Evolutionary conservation across 2,797 vertebrate species (phyloP).

Genomic region (Ammospiza maritima): DNA sequence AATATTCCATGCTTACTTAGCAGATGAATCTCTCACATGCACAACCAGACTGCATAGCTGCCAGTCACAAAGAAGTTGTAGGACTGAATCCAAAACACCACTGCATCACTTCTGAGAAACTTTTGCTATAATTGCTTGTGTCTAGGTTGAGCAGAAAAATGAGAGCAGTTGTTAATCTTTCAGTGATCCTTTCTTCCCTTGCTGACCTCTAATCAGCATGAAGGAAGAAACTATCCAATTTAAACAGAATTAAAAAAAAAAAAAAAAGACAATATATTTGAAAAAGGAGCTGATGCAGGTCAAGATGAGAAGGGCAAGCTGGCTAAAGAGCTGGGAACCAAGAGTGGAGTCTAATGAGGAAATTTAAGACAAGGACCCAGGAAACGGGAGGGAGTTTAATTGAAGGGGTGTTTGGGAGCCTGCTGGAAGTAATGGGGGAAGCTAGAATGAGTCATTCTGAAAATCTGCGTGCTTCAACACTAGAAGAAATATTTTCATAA

Average conservation of each 20-base stretch:
- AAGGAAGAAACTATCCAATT: not conserved
- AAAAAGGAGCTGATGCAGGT: not conserved
- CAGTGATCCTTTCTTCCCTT: not conserved
- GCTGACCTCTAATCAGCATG: not conserved
- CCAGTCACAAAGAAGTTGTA: not conserved
- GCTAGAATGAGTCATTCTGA: not conserved
- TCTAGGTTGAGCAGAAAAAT: not conserved
- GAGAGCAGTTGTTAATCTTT: not conserved
- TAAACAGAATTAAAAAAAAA: not conserved
- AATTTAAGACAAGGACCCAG: not conserved
- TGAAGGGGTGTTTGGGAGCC: not conserved
- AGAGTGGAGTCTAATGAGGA: not conserved
- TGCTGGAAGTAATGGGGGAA: slow-evolving; percentile 5
- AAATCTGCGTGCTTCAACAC: not conserved
- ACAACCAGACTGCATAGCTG: not conserved
- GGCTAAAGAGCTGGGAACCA: not conserved
- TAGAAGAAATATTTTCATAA: not conserved
- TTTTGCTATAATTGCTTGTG: not conserved
- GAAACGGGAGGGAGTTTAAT: not conserved
- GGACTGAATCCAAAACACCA: not conserved
- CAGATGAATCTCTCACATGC: not conserved
- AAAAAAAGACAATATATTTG: not conserved
- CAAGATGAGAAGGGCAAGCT: not conserved
- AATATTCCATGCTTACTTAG: not conserved
- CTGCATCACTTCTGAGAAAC: not conserved